phyloP scores from a whole-genome alignment of 2,888 invertebrate genomes.

The Mesorhabditis spiculigera region DNA sequence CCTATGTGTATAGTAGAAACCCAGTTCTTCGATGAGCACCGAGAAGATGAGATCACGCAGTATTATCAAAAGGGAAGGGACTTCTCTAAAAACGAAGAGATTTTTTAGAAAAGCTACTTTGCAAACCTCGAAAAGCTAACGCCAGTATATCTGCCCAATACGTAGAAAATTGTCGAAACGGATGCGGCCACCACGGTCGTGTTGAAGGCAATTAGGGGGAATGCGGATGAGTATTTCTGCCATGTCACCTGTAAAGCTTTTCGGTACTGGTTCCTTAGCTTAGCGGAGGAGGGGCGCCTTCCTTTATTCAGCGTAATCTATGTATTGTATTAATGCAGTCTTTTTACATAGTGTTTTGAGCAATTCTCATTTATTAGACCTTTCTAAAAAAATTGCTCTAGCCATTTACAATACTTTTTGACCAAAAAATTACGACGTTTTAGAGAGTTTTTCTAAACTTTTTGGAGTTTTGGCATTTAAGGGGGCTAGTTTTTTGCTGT shows the following conservation, averaged over 20 bases:
- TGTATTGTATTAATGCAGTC: too few relatives aligned
- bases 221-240: not conserved
- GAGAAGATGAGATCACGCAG: constrained; percentile 70
- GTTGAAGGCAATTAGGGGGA: constrained; percentile 6
- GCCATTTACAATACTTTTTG: too few relatives aligned
- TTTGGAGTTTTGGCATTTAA: too few relatives aligned
- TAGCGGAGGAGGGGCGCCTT: too few relatives aligned
- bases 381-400: too few relatives aligned
- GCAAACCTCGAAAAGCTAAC: not conserved
- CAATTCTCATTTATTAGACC: too few relatives aligned
- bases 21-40: constrained; percentile 75
- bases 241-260: not conserved
- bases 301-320: too few relatives aligned
- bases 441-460: too few relatives aligned
- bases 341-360: too few relatives aligned
- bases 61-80: constrained; percentile 21
- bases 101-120: not conserved
- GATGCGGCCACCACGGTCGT: not conserved
- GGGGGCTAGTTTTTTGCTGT: too few relatives aligned
- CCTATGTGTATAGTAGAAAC: constrained; percentile 81
- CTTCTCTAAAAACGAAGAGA: constrained; percentile 1
- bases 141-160: not conserved
- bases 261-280: too few relatives aligned
- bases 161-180: not conserved
- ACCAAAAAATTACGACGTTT: too few relatives aligned